Evolutionary conservation across 1,140 invertebrate species (phyloP).

Genomic region (Atopsyche davidsoni): DNA sequence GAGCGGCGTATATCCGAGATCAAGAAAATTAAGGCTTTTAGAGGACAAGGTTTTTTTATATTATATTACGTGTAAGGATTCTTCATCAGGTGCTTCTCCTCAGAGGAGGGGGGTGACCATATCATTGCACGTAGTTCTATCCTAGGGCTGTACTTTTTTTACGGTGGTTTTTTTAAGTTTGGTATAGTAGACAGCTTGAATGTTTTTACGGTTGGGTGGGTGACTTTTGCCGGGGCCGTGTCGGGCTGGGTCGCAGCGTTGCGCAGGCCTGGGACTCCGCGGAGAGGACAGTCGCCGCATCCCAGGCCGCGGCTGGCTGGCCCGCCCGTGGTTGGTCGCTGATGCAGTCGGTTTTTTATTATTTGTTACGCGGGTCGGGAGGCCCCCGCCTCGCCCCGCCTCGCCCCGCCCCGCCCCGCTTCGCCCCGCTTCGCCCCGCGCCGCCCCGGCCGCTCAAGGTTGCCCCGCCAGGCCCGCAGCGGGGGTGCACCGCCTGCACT

Average conservation of each 20-base stretch:
- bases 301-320: conserved; percentile 4
- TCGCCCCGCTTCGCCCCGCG: conserved; percentile 20
- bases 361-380: conserved; percentile 28
- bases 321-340: conserved; percentile 7
- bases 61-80: no score
- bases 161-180: no score
- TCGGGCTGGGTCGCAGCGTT: background rate
- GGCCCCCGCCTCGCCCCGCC: conserved; percentile 26
- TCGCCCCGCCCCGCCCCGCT: conserved; percentile 21
- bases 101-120: background rate
- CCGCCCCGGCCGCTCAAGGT: conserved; percentile 44
- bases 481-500: no score
- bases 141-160: no score
- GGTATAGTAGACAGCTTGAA: no score
- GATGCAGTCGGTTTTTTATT: conserved; percentile 12
- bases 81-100: background rate
- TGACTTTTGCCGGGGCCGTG: background rate
- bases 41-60: no score
- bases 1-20: no score
- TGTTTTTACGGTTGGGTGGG: no score
- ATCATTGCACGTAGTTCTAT: no score
- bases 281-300: conserved; percentile 8
- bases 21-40: no score
- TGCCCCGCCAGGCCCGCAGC: conserved; percentile 35
- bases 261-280: background rate